Evolutionary conservation across 2,113 vertebrate species (phyloP).

Genomic region (Brachirus orientalis): DNA sequence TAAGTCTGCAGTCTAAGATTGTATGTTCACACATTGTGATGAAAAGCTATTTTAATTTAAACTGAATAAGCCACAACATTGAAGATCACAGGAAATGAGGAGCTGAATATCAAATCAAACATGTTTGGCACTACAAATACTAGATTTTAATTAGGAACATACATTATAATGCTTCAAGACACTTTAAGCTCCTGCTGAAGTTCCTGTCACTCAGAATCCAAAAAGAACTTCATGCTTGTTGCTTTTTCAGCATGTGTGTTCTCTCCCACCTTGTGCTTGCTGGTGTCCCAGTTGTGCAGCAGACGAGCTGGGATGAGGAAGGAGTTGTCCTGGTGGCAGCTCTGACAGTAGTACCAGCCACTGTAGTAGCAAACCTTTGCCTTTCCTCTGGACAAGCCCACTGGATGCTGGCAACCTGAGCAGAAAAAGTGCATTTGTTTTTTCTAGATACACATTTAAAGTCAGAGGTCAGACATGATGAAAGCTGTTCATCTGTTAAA

Average conservation of each 20-base stretch:
- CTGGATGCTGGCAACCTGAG: constrained; percentile 92
- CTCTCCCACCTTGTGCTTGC: constrained; percentile 91
- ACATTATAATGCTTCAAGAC: background rate
- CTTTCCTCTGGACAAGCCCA: constrained; percentile 91
- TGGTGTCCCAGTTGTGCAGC: constrained; percentile 98
- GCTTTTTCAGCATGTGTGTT: background rate
- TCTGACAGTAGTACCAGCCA: constrained; percentile 97
- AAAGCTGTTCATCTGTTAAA: too few species aligned
- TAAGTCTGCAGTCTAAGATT: too few species aligned
- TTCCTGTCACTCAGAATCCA: background rate
- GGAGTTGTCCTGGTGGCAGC: constrained; percentile 93
- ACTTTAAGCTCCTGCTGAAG: background rate
- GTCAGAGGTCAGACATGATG: too few species aligned
- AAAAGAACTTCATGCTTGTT: background rate
- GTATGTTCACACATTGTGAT: too few species aligned
- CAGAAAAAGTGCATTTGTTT: background rate
- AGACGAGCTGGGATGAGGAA: constrained; percentile 96
- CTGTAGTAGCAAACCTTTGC: constrained; percentile 98
- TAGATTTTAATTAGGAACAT: background rate
- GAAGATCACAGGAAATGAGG: too few species aligned
- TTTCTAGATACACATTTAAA: background rate
- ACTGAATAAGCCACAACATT: too few species aligned
- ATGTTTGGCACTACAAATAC: too few species aligned
- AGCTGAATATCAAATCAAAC: too few species aligned
- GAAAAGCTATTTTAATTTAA: too few species aligned